Conservation (phyloP, 2,113 vertebrate species). For the Oncorhynchus masou region DNA sequence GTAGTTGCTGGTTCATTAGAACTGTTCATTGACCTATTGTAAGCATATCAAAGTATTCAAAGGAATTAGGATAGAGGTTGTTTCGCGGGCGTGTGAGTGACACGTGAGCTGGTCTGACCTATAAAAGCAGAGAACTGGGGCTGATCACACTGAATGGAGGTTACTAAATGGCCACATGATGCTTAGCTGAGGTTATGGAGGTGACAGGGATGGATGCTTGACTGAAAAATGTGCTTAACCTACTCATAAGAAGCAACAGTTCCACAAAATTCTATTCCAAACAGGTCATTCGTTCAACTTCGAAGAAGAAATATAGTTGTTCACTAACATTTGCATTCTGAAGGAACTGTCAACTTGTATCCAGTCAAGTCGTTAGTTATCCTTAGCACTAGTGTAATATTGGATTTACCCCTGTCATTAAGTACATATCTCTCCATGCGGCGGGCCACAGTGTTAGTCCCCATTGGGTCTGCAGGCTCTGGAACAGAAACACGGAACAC, state of each 20-base stretch:
- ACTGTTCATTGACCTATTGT: slow-evolving; percentile 37
- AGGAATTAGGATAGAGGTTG: slow-evolving; percentile 55
- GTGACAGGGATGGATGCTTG: slow-evolving; percentile 43
- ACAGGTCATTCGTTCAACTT: not conserved
- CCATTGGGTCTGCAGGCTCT: slow-evolving; percentile 78
- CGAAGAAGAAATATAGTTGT: not conserved
- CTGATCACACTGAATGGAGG: slow-evolving; percentile 40
- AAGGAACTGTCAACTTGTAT: not conserved
- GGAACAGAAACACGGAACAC: slow-evolving; percentile 58
- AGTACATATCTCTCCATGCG: slow-evolving; percentile 72
- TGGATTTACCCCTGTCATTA: slow-evolving; percentile 85
- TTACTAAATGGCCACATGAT: slow-evolving; percentile 1
- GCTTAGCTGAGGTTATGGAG: slow-evolving; percentile 26
- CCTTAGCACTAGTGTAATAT: not conserved
- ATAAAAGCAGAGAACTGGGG: slow-evolving; percentile 49
- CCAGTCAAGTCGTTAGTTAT: slow-evolving; percentile 19
- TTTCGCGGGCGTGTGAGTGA: slow-evolving; percentile 5
- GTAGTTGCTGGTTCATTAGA: not conserved
- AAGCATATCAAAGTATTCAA: slow-evolving; percentile 36
- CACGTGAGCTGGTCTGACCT: slow-evolving; percentile 49
- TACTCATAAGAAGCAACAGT: too few relatives aligned
- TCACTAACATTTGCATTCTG: not conserved
- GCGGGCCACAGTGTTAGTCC: slow-evolving; percentile 42
- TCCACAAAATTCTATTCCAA: too few relatives aligned
- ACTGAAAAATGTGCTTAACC: not conserved